A percentile compares a stretch with the other conserved stretches of the same genome.
These are phyloP conservation scores for Sapayoa aenigma DNA, from an alignment of 2,113 vertebrate species.

Conservation along the genomic window DNA sequence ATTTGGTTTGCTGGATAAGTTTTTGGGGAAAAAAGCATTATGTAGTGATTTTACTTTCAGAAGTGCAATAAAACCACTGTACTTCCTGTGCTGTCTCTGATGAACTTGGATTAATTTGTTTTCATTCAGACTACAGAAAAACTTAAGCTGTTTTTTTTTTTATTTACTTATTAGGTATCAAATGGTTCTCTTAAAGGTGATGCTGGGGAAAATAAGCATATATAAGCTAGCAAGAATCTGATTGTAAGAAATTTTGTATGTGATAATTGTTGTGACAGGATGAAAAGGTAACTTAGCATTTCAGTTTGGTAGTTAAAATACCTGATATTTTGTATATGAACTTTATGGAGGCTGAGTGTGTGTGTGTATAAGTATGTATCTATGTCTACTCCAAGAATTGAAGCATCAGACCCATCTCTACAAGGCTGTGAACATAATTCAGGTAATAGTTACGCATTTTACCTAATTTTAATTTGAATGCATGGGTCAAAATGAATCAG, in stretches of 20 bases:
- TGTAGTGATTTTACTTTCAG: constrained; percentile 20
- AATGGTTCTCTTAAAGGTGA: background rate
- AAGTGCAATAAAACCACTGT: constrained; percentile 10
- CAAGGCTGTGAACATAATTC: background rate
- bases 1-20: constrained; percentile 48
- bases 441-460: background rate
- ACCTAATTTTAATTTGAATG: background rate
- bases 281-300: background rate
- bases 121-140: background rate
- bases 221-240: background rate
- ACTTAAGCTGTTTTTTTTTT: background rate
- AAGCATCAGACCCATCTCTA: background rate
- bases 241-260: background rate
- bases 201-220: background rate
- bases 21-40: constrained; percentile 12
- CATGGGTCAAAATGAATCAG: background rate
- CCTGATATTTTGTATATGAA: background rate
- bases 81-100: background rate
- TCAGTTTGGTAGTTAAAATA: background rate
- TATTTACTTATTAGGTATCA: constrained; percentile 12
- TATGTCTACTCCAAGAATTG: rapidly evolving
- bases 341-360: rapidly evolving
- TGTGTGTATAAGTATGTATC: background rate
- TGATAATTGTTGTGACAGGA: background rate
- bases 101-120: background rate